These are phyloP conservation scores for Oenanthe melanoleuca DNA, from an alignment of 2,113 vertebrate genomes.

Conservation along the genomic window DNA sequence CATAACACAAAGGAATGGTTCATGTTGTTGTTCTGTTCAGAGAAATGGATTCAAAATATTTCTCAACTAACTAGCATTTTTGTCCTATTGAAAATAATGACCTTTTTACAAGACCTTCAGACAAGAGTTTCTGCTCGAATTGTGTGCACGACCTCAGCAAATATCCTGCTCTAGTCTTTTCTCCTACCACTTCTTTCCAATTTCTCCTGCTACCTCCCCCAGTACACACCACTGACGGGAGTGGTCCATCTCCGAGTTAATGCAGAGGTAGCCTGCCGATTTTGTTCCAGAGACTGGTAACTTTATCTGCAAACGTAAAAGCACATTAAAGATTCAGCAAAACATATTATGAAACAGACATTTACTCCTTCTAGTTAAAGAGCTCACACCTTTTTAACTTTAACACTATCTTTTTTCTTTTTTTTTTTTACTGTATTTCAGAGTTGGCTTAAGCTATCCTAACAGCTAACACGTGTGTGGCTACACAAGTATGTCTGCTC, in stretches of 20 bases:
- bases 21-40: background rate
- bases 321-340: background rate
- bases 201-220: background rate
- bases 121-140: background rate
- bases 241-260: slow-evolving; percentile 67
- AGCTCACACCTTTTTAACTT: background rate
- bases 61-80: background rate
- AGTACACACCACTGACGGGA: slow-evolving; percentile 55
- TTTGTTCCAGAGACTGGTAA: slow-evolving; percentile 80
- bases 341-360: background rate
- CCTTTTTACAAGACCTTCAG: background rate
- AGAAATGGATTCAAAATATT: background rate
- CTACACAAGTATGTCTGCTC: background rate
- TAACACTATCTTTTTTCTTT: background rate
- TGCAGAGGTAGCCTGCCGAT: slow-evolving; percentile 69
- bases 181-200: background rate
- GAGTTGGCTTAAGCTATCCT: background rate
- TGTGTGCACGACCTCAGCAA: background rate
- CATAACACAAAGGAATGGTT: background rate
- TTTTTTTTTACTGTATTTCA: background rate
- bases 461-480: background rate
- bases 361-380: background rate
- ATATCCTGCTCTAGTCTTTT: background rate
- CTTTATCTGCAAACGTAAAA: slow-evolving; percentile 73
- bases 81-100: background rate